Conservation (phyloP, 2,888 invertebrate species). For the Melinaea marsaeus region DNA sequence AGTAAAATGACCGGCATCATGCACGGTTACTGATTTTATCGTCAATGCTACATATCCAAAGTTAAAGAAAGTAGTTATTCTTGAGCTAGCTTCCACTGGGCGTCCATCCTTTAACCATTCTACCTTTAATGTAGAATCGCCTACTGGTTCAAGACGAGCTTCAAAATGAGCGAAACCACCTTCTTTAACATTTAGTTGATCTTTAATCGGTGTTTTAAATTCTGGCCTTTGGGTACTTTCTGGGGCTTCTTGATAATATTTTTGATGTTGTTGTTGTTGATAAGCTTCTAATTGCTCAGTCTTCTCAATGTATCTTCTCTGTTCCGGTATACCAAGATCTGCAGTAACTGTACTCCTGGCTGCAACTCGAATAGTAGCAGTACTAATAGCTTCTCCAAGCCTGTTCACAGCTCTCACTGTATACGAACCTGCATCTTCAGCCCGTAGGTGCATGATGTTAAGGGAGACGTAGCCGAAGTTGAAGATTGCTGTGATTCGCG, state of each 20-base stretch:
- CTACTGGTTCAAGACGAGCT: slow-evolving; percentile 94
- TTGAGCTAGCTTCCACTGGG: slow-evolving; percentile 93
- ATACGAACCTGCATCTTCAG: slow-evolving; percentile 98
- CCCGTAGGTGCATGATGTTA: slow-evolving; percentile 98
- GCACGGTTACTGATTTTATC: slow-evolving; percentile 92
- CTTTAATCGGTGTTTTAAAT: slow-evolving; percentile 93
- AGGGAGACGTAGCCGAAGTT: slow-evolving; percentile 99
- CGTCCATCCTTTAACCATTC: slow-evolving; percentile 96
- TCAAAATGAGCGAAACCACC: slow-evolving; percentile 97
- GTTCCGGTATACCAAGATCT: slow-evolving; percentile 93
- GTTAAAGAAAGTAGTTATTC: slow-evolving; percentile 95
- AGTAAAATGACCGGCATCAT: slow-evolving; percentile 93
- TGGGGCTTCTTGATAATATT: slow-evolving; percentile 87
- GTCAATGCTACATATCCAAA: slow-evolving; percentile 97
- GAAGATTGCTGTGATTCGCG: slow-evolving; percentile 97
- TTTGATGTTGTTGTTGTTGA: slow-evolving; percentile 88
- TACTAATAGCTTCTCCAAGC: slow-evolving; percentile 92
- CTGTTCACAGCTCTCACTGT: slow-evolving; percentile 94
- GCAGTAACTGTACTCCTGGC: slow-evolving; percentile 89
- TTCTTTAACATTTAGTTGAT: slow-evolving; percentile 91
- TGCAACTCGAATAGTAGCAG: slow-evolving; percentile 85
- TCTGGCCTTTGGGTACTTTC: slow-evolving; percentile 89
- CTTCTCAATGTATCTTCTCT: slow-evolving; percentile 93
- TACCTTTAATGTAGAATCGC: slow-evolving; percentile 91
- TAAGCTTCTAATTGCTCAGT: slow-evolving; percentile 94